phyloP scores from a whole-genome alignment of 64 coral and sea anemone species.

The Exaiptasia diaphana region DNA sequence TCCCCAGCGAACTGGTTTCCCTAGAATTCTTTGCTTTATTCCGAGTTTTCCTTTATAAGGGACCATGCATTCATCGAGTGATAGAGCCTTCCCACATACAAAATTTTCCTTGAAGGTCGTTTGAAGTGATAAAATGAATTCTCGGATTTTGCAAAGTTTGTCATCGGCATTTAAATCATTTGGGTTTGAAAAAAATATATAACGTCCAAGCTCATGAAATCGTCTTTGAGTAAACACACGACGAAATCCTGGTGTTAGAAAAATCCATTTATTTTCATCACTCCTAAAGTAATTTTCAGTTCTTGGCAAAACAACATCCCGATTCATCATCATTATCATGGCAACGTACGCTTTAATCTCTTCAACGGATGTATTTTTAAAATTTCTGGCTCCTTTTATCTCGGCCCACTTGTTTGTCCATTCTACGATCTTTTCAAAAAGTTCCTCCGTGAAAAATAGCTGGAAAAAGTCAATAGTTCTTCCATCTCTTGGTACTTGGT shows the following conservation, averaged over 20 bases:
- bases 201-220: constrained; percentile 18
- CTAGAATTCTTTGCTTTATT: constrained; percentile 30
- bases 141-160: constrained; percentile 5
- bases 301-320: constrained; percentile 5
- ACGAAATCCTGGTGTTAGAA: constrained; percentile 30
- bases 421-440: constrained; percentile 12
- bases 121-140: not conserved
- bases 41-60: constrained; percentile 41
- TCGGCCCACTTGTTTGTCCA: constrained; percentile 27
- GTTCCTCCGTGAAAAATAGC: constrained; percentile 25
- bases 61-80: constrained; percentile 33
- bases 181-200: constrained; percentile 32
- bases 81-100: constrained; percentile 1
- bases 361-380: constrained; percentile 15
- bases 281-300: constrained; percentile 41
- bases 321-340: constrained; percentile 16
- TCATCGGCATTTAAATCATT: not conserved
- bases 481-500: constrained; percentile 4
- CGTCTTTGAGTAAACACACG: constrained; percentile 17
- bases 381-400: constrained; percentile 1
- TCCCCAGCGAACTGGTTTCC: constrained; percentile 25
- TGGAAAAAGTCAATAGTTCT: constrained; percentile 37
- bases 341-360: constrained; percentile 46
- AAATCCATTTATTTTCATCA: constrained; percentile 24
- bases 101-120: not conserved